Percentiles rank a stretch among this genome's conserved stretches.
These are phyloP conservation scores for Phenganax marumi DNA, from an alignment of 92 coral and sea anemone genomes.

Conservation along the genomic window DNA sequence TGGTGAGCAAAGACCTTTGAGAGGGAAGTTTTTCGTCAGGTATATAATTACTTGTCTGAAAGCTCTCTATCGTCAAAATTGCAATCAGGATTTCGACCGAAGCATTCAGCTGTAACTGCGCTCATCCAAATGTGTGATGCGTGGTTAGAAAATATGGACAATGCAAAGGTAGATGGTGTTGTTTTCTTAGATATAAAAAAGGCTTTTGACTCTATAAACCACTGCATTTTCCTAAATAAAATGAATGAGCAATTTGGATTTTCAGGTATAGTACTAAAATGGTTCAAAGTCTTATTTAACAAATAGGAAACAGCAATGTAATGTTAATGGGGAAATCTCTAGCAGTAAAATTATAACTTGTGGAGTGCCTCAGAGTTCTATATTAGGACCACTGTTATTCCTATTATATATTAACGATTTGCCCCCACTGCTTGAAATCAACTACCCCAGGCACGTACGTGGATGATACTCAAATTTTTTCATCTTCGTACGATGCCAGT, in stretches of 20 bases:
- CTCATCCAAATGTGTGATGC: not conserved
- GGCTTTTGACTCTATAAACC: not conserved
- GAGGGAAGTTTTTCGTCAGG: not conserved
- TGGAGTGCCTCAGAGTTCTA: conserved; percentile 56
- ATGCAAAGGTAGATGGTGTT: not conserved
- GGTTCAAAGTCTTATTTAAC: not conserved
- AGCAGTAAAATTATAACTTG: conserved; percentile 22
- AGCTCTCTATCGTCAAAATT: not conserved
- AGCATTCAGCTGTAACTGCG: not conserved
- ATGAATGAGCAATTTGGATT: not conserved
- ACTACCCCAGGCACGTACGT: conserved; percentile 41
- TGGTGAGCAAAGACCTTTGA: not conserved
- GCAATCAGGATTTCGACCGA: not conserved
- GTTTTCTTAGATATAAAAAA: not conserved
- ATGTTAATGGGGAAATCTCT: not conserved
- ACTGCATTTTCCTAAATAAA: not conserved
- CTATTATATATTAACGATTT: conserved; percentile 43
- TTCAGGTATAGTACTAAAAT: not conserved
- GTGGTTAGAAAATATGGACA: not conserved
- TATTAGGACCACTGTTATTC: conserved; percentile 54
- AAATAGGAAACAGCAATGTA: not conserved
- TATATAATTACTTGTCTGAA: not conserved
- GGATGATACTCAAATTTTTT: conserved; percentile 40
- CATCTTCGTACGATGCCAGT: conserved; percentile 28
- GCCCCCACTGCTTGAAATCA: conserved; percentile 28